Conservation (phyloP, 1,140 invertebrate species). For the Vanessa atalanta region DNA sequence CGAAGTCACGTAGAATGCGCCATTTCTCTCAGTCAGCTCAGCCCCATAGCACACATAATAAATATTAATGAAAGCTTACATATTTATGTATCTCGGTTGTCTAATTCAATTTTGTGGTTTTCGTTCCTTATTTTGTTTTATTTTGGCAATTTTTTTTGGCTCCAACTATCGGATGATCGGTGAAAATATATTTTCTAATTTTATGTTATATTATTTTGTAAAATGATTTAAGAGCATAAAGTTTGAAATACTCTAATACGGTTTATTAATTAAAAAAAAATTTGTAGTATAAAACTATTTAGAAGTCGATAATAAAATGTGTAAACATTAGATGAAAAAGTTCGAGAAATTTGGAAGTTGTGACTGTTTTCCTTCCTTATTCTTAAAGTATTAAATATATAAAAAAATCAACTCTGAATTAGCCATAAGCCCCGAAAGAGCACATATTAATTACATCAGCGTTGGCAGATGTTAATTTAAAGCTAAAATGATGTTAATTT, state of each 20-base stretch:
- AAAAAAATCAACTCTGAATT: too few relatives aligned
- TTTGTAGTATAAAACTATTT: too few relatives aligned
- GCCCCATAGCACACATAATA: conserved; percentile 32
- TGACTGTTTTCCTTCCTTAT: too few relatives aligned
- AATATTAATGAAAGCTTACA: conserved; percentile 51
- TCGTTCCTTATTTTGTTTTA: conserved; percentile 21
- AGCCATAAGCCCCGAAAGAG: not conserved
- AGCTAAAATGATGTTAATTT: not conserved
- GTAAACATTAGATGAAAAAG: too few relatives aligned
- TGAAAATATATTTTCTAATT: too few relatives aligned
- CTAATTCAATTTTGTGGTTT: conserved; percentile 47
- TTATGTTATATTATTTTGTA: too few relatives aligned
- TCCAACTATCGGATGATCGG: not conserved
- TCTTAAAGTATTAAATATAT: too few relatives aligned
- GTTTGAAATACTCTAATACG: too few relatives aligned
- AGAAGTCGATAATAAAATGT: too few relatives aligned
- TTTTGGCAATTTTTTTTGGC: conserved; percentile 12
- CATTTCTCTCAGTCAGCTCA: conserved; percentile 17
- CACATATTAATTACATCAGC: not conserved
- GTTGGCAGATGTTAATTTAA: not conserved
- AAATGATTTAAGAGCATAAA: too few relatives aligned
- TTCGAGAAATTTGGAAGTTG: too few relatives aligned
- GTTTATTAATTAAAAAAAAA: too few relatives aligned
- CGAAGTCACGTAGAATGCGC: not conserved
- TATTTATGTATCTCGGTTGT: conserved; percentile 45